A percentile compares a stretch with the other conserved stretches of the same genome.
Conservation (phyloP, 2,888 invertebrate genomes). For the Crossocerus cetratus region DNA sequence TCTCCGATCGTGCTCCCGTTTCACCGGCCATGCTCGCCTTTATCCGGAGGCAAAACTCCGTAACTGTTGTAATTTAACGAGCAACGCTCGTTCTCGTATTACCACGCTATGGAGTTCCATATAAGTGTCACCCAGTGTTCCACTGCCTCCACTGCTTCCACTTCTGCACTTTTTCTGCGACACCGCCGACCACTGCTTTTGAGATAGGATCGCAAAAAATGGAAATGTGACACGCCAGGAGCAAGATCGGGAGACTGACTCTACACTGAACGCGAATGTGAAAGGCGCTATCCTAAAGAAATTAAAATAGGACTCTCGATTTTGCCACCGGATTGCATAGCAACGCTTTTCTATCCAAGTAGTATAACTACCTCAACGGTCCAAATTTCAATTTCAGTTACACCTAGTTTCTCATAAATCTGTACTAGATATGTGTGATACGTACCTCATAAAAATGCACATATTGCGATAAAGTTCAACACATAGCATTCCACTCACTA, state of each 20-base stretch:
- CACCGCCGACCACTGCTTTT: slow-evolving; percentile 19
- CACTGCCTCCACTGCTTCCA: slow-evolving; percentile 21
- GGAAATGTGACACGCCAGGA: slow-evolving; percentile 27
- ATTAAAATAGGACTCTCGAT: slow-evolving; percentile 45
- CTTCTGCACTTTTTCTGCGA: slow-evolving; percentile 16
- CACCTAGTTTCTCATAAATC: too few relatives aligned
- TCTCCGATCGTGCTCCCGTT: slow-evolving; percentile 16
- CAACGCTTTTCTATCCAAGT: slow-evolving; percentile 6
- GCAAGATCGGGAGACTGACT: slow-evolving; percentile 25
- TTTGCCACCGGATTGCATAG: slow-evolving; percentile 29
- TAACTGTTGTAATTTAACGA: slow-evolving; percentile 71
- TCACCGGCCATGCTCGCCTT: slow-evolving; percentile 39
- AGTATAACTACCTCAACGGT: slow-evolving; percentile 29
- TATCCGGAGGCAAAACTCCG: slow-evolving; percentile 59
- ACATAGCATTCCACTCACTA: too few relatives aligned
- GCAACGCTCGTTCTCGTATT: slow-evolving; percentile 56
- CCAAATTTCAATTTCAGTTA: not conserved
- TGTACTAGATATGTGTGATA: too few relatives aligned
- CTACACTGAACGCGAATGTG: slow-evolving; percentile 21
- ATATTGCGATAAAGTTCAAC: too few relatives aligned
- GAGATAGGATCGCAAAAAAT: slow-evolving; percentile 16
- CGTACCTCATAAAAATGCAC: too few relatives aligned
- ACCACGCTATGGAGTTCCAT: slow-evolving; percentile 32
- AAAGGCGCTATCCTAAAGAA: slow-evolving; percentile 33
- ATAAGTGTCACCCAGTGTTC: slow-evolving; percentile 18